phyloP scores from a whole-genome alignment of 2,888 invertebrate species.

The Machimus atricapillus region DNA sequence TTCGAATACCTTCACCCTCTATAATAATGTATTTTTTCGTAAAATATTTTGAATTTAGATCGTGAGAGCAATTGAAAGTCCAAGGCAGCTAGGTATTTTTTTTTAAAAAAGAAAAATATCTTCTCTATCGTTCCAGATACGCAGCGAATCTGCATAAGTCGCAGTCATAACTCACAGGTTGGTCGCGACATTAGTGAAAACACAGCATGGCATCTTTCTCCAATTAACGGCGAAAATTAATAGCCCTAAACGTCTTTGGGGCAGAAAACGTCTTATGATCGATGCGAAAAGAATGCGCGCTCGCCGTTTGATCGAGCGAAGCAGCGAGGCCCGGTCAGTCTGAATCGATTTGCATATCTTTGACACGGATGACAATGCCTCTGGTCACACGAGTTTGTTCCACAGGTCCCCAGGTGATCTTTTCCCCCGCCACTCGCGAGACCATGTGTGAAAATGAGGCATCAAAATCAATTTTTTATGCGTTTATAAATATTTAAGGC shows the following conservation, averaged over 20 bases:
- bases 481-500: conserved; percentile 40
- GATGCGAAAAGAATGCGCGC: conserved; percentile 26
- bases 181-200: not conserved
- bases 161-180: not conserved
- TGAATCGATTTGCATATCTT: conserved; percentile 39
- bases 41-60: not conserved
- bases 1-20: not conserved
- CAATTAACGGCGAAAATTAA: not conserved
- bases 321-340: not conserved
- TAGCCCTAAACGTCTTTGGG: not conserved
- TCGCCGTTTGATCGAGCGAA: not conserved
- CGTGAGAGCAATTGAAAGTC: not conserved
- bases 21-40: not conserved
- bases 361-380: conserved; percentile 41
- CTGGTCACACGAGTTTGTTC: conserved; percentile 29
- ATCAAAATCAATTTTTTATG: conserved; percentile 40
- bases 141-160: not conserved
- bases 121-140: not conserved
- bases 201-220: not conserved
- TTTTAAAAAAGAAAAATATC: not conserved
- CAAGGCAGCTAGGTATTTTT: not conserved
- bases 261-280: conserved; percentile 12
- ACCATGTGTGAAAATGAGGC: conserved; percentile 32
- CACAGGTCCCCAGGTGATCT: conserved; percentile 27
- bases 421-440: not conserved